phyloP scores from a whole-genome alignment of 2,113 vertebrate genomes.

The Piprites chloris region DNA sequence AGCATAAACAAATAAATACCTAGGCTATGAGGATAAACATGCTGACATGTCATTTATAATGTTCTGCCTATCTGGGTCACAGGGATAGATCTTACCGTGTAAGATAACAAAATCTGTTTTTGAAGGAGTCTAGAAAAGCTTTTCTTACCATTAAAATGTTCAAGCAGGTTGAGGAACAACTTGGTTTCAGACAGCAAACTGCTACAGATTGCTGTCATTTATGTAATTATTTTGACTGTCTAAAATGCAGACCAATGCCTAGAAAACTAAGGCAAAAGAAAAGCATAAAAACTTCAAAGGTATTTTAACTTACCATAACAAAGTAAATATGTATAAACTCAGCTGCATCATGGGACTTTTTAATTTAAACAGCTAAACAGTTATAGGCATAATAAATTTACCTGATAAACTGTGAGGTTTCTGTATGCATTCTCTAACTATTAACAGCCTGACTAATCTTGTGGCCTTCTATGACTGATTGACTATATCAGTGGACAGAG shows the following conservation, averaged over 20 bases:
- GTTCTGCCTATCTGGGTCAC: not conserved
- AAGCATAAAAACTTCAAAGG: not conserved
- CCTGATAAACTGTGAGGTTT: not conserved
- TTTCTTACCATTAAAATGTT: not conserved
- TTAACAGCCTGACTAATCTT: not conserved
- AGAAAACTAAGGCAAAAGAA: not conserved
- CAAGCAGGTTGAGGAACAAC: not conserved
- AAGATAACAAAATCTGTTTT: not conserved
- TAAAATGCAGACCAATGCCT: not conserved
- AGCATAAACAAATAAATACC: not conserved
- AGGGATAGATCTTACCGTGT: not conserved
- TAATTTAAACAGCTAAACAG: not conserved
- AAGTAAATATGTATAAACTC: not conserved
- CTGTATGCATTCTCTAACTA: not conserved
- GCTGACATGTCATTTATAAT: rapidly evolving
- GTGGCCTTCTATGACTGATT: not conserved
- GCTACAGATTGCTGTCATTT: not conserved
- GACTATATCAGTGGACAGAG: not conserved
- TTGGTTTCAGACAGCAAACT: not conserved
- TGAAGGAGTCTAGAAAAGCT: not conserved
- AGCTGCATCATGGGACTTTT: not conserved
- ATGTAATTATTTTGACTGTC: not conserved
- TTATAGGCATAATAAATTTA: not conserved
- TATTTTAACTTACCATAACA: not conserved
- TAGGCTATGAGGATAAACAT: not conserved